These are phyloP conservation scores for Barypeithes pellucidus DNA, from an alignment of 2,888 invertebrate species.

Conservation along the genomic window DNA sequence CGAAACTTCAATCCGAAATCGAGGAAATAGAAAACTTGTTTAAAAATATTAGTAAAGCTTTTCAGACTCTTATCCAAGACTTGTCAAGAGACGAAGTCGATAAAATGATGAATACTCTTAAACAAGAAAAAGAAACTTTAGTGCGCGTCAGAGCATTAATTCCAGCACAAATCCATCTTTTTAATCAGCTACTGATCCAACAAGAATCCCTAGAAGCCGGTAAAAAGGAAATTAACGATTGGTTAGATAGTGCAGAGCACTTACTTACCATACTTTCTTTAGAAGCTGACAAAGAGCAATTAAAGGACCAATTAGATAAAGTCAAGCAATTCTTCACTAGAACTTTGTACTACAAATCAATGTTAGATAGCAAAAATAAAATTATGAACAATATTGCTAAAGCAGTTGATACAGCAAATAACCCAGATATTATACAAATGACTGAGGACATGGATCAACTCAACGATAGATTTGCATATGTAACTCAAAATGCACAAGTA, in stretches of 20 bases:
- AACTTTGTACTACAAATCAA: constrained; percentile 92
- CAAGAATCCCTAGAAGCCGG: constrained; percentile 93
- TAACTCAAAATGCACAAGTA: constrained; percentile 82
- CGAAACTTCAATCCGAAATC: constrained; percentile 85
- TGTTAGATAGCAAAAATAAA: constrained; percentile 96
- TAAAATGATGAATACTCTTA: constrained; percentile 89
- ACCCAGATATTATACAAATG: constrained; percentile 83
- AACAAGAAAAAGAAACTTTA: constrained; percentile 90
- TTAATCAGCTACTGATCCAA: constrained; percentile 88
- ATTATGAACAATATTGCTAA: constrained; percentile 90
- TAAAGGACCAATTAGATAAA: constrained; percentile 84
- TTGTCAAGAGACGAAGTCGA: constrained; percentile 93
- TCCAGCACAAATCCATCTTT: constrained; percentile 86
- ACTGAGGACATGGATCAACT: constrained; percentile 83
- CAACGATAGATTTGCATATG: constrained; percentile 88
- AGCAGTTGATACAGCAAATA: constrained; percentile 82
- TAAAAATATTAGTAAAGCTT: constrained; percentile 92
- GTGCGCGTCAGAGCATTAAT: constrained; percentile 88
- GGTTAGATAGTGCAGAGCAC: constrained; percentile 90
- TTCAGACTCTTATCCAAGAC: constrained; percentile 92
- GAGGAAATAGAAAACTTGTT: constrained; percentile 92
- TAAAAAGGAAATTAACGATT: constrained; percentile 87
- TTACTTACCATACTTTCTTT: constrained; percentile 77
- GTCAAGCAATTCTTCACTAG: constrained; percentile 92
- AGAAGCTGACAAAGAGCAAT: constrained; percentile 79